Conservation (phyloP, 2,113 vertebrate species). For the Peromyscus leucopus region DNA sequence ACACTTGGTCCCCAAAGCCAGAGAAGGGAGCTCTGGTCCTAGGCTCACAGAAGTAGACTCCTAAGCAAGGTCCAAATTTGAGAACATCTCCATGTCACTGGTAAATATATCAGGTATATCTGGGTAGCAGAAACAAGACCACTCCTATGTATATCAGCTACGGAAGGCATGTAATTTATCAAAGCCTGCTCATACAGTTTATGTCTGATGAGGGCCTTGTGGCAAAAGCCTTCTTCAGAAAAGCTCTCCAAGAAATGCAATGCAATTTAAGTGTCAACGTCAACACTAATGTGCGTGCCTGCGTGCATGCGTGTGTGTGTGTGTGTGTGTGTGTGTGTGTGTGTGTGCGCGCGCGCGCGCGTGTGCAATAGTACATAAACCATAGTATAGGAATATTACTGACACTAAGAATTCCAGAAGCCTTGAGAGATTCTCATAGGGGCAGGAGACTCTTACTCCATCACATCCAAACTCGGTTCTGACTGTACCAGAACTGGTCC, state of each 20-base stretch:
- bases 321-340: too few relatives aligned
- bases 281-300: neutral
- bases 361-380: neutral
- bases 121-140: neutral
- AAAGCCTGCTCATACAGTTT: neutral
- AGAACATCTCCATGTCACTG: neutral
- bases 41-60: neutral
- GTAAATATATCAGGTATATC: neutral
- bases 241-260: constrained; percentile 16
- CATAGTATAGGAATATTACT: neutral
- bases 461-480: neutral
- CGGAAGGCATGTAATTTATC: neutral
- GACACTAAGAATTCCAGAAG: neutral
- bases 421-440: neutral
- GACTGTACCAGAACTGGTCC: neutral
- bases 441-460: neutral
- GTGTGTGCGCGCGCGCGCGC: too few relatives aligned
- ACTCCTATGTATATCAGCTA: constrained; percentile 7
- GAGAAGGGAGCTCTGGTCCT: neutral
- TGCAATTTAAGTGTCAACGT: constrained; percentile 23
- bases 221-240: constrained; percentile 25
- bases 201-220: neutral
- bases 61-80: neutral
- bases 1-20: neutral
- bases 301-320: too few relatives aligned